These are phyloP conservation scores for Nothoprocta pentlandii DNA, from an alignment of 2,113 vertebrate genomes.

Conservation along the genomic window DNA sequence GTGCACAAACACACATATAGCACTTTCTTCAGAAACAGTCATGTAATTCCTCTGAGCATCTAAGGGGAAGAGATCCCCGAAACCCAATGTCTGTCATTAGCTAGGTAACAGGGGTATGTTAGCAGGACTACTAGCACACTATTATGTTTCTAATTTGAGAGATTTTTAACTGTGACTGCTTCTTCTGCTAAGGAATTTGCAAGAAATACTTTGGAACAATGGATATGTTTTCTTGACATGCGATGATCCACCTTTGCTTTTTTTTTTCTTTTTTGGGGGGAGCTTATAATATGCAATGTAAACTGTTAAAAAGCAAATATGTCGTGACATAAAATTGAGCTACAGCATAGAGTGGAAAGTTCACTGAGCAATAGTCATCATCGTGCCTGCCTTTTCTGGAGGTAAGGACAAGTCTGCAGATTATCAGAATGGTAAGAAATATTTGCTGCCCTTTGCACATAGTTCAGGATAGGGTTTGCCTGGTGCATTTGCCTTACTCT, in stretches of 20 bases:
- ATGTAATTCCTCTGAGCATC: neutral
- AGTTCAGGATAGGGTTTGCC: neutral
- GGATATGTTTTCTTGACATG: neutral
- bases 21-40: neutral
- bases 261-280: neutral
- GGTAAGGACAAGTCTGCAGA: neutral
- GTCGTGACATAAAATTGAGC: neutral
- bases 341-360: neutral
- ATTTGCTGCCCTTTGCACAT: neutral
- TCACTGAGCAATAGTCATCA: neutral
- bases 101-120: rapidly evolving
- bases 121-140: neutral
- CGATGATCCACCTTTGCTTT: neutral
- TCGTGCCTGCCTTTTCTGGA: neutral
- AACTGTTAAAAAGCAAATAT: neutral
- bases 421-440: neutral
- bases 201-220: constrained; percentile 3
- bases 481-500: neutral
- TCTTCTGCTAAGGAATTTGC: neutral
- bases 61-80: neutral
- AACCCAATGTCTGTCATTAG: neutral
- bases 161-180: neutral
- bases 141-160: neutral
- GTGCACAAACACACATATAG: neutral
- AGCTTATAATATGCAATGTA: neutral